Conservation (phyloP, 2,113 vertebrate species). For the Hemiscyllium ocellatum region DNA sequence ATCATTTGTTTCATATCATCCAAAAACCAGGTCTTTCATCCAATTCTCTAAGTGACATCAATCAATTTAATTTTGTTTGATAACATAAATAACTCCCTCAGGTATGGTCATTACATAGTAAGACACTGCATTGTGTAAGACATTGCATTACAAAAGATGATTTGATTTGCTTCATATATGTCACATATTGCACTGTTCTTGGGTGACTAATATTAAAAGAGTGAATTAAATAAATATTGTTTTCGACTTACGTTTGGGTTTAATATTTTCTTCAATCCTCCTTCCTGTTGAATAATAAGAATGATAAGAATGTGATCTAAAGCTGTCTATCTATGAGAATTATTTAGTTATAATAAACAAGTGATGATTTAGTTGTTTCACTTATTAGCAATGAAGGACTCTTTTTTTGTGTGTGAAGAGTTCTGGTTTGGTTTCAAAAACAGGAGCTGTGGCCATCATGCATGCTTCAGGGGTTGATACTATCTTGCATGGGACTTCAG, state of each 20-base stretch:
- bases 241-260: not conserved
- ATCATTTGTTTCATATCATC: not conserved
- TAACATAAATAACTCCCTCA: not conserved
- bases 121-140: not conserved
- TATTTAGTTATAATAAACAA: not conserved
- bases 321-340: not conserved
- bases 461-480: no score
- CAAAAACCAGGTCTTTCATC: not conserved
- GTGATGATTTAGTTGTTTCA: not conserved
- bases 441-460: no score
- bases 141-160: not conserved
- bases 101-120: not conserved
- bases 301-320: not conserved
- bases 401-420: no score
- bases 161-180: not conserved
- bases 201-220: not conserved
- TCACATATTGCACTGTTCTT: not conserved
- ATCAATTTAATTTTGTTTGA: not conserved
- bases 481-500: no score
- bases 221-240: not conserved
- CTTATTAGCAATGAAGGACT: not conserved
- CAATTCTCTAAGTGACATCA: not conserved
- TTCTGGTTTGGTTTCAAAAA: no score
- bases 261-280: not conserved
- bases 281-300: conserved; percentile 20